Evolutionary conservation across 2,113 vertebrate genomes (phyloP).

Genomic region (Taxidea taxus): DNA sequence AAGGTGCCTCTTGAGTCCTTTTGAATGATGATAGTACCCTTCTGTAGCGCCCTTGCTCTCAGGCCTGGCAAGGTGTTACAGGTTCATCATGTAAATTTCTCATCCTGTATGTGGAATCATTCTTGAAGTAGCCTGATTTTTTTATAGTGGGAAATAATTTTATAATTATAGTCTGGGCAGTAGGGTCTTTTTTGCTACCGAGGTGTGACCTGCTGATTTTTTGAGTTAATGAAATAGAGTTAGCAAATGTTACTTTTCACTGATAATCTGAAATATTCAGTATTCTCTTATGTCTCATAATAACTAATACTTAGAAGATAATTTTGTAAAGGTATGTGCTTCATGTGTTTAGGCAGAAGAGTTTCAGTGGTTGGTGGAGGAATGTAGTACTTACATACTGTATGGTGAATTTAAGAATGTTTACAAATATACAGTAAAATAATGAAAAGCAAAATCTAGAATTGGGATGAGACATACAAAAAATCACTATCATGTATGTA

Average conservation of each 20-base stretch:
- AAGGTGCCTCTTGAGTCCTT: neutral
- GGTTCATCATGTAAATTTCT: neutral
- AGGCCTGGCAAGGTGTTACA: neutral
- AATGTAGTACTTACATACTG: neutral
- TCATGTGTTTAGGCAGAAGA: neutral
- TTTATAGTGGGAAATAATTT: neutral
- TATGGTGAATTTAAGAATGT: neutral
- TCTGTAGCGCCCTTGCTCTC: neutral
- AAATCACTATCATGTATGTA: neutral
- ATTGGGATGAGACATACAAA: neutral
- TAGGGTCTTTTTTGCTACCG: neutral
- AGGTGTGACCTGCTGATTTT: neutral
- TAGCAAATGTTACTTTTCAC: neutral
- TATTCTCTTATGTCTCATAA: neutral
- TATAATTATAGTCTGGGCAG: neutral
- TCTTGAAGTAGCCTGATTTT: neutral
- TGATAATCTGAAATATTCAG: neutral
- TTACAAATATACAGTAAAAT: neutral
- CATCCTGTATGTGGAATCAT: neutral
- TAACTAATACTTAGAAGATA: neutral
- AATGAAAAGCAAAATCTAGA: neutral
- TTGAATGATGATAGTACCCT: neutral
- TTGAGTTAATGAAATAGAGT: neutral
- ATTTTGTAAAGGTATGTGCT: neutral
- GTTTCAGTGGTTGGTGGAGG: neutral